Evolutionary conservation across 2,113 vertebrate genomes (phyloP).

Genomic region (Menura novaehollandiae): DNA sequence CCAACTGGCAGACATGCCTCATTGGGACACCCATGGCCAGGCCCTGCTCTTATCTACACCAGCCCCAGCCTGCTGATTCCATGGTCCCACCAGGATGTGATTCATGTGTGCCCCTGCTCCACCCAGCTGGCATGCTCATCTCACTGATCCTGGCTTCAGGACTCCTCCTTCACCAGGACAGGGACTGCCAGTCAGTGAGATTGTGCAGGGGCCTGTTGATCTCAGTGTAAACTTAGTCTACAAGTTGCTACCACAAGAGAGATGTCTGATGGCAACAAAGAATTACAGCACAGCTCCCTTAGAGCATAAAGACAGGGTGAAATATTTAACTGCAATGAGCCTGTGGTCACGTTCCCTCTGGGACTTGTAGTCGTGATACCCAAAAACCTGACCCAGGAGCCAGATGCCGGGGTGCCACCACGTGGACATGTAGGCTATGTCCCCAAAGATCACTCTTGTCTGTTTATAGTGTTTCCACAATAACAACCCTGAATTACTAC

Average conservation of each 20-base stretch:
- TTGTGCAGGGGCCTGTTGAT: background rate
- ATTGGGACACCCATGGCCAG: background rate
- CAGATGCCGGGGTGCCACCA: background rate
- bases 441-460: background rate
- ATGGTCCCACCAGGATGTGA: conserved; percentile 52
- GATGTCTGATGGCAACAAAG: background rate
- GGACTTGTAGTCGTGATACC: background rate
- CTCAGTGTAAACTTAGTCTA: background rate
- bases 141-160: background rate
- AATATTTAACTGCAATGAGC: background rate
- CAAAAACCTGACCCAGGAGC: background rate
- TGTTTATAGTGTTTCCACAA: background rate
- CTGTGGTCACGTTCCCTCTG: background rate
- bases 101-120: conserved; percentile 43
- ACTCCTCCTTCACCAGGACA: background rate
- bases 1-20: background rate
- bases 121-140: conserved; percentile 42
- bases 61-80: background rate
- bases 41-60: conserved; percentile 21
- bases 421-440: rapidly evolving
- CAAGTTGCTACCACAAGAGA: background rate
- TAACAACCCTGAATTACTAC: background rate
- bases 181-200: background rate
- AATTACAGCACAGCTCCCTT: background rate
- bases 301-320: background rate